A percentile compares a stretch with the other conserved stretches of the same genome.
phyloP scores from a whole-genome alignment of 2,797 vertebrate species.

The Antennarius maculatus region DNA sequence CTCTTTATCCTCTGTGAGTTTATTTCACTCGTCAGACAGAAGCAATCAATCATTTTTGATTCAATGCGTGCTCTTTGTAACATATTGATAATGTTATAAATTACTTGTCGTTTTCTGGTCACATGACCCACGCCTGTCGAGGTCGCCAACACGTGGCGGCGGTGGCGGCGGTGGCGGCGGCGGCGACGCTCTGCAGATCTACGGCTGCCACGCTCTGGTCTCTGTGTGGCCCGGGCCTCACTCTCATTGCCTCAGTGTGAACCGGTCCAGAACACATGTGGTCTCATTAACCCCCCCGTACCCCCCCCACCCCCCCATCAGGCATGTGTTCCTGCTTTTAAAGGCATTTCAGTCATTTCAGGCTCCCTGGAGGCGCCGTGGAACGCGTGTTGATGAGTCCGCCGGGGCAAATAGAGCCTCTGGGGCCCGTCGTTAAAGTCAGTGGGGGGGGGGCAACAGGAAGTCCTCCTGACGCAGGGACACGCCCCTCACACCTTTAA shows the following conservation, averaged over 20 bases:
- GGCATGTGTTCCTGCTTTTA: conserved; percentile 48
- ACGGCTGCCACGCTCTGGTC: conserved; percentile 13
- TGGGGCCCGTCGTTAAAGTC: conserved; percentile 15
- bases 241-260: not conserved
- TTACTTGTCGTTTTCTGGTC: too few species aligned
- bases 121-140: conserved; percentile 8
- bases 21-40: too few species aligned
- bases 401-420: not conserved
- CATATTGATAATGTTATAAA: too few species aligned
- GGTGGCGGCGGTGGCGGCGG: too few species aligned
- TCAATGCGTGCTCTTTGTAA: too few species aligned
- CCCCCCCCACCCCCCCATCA: not conserved
- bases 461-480: too few species aligned
- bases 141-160: conserved; percentile 26
- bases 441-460: conserved; percentile 1
- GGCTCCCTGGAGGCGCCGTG: conserved; percentile 21
- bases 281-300: conserved; percentile 29
- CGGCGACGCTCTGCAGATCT: conserved; percentile 1
- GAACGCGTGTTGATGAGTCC: conserved; percentile 18
- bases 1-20: too few species aligned
- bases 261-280: conserved; percentile 14
- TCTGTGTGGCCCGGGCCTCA: not conserved
- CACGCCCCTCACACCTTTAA: too few species aligned
- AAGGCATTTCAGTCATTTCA: conserved; percentile 31
- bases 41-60: too few species aligned